Evolutionary conservation across 2,113 vertebrate species (phyloP), one percentile per base, ranked within the genome.

Genomic region (Stigmatopora argus): DNA sequence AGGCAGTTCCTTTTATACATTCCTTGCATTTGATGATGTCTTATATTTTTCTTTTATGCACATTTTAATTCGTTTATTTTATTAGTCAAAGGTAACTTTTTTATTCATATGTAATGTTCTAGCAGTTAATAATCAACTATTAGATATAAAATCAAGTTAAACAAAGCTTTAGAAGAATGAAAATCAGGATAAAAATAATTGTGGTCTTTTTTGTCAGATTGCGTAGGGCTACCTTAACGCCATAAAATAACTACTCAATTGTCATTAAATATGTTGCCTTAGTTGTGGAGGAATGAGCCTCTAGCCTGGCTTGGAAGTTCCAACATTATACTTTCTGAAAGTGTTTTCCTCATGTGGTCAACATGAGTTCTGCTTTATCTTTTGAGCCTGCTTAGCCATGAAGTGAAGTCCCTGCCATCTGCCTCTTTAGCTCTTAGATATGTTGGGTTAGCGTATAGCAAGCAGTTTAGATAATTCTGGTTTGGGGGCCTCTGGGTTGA

Each of bases 351-450:
- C 74, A 78, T 76, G 70, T 47, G 55, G 60, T 45, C 64, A 77
- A 73, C 80, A 74, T 69, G 78, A 74, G 53, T 64, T 78, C 67
- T 38, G 65, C 80, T 60, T 75, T 70, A 75, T 78, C 78, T 83
- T 68, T 64, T 23, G 75, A 74, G 80, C 74, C 67, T 61, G 41
- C 70, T 77, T 78, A 83, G 78, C 78, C 73, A 73, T 67, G 72
- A 10, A 7, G 51, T 56, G 77, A 71, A 78, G 69, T 71, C 0
- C 45, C 75, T 56, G 65, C 83, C 82, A 84, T 85, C 82, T 84
- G 86, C 75, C 77, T 78, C 65, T 82, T 83, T 74, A 75, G 77
- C 76, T 82, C 79, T 75, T 78, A 71, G 78, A 64, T 69, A 79
- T 82, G 69, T 71, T 34, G 66, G 78, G 75, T 75, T 79, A 65